phyloP scores from a whole-genome alignment of 2,113 vertebrate species.

The Phalacrocorax carbo region DNA sequence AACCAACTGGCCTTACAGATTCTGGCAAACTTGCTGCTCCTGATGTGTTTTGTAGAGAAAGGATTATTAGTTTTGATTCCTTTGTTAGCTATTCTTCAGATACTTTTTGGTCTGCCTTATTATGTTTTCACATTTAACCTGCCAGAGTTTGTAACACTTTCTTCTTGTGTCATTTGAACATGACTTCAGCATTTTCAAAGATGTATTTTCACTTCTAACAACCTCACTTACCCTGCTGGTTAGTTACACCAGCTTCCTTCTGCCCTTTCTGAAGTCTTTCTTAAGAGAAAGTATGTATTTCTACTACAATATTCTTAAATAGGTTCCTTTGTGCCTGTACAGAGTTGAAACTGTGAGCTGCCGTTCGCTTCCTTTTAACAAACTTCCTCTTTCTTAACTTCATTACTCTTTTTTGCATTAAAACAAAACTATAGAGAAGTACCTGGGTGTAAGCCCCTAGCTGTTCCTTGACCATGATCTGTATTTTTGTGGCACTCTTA shows the following conservation, averaged over 20 bases:
- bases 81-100: slow-evolving; percentile 18
- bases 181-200: slow-evolving; percentile 20
- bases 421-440: background rate
- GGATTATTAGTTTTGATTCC: slow-evolving; percentile 29
- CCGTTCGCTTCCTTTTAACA: background rate
- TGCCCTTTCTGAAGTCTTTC: background rate
- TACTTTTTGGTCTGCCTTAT: background rate
- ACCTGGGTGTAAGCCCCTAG: background rate
- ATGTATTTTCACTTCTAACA: slow-evolving; percentile 1
- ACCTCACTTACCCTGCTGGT: background rate
- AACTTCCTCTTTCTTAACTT: background rate
- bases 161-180: slow-evolving; percentile 3
- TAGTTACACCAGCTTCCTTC: background rate
- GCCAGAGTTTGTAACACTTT: background rate
- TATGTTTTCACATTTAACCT: slow-evolving; percentile 40
- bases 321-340: background rate
- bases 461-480: background rate
- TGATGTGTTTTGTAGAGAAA: slow-evolving; percentile 5
- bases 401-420: background rate
- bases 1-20: background rate
- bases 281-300: background rate
- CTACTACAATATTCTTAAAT: background rate
- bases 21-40: background rate
- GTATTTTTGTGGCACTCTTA: background rate
- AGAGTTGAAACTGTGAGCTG: background rate